Conservation (phyloP, 2,888 invertebrate species). For the Zelleria hepariella region DNA sequence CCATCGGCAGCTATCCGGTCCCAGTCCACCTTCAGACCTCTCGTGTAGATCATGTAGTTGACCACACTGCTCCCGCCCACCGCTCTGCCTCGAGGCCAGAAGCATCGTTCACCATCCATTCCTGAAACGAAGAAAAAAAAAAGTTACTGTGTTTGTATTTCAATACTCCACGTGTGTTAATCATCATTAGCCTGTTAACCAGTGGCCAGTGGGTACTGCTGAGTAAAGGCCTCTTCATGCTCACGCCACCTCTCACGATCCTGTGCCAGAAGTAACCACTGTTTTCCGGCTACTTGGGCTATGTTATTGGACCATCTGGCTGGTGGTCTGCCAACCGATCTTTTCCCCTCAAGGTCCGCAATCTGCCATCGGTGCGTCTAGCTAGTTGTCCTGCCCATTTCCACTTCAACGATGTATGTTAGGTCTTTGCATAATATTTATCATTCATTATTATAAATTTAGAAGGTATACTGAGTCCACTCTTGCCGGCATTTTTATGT, state of each 20-base stretch:
- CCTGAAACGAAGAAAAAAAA: constrained; percentile 27
- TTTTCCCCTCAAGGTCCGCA: background rate
- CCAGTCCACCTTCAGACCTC: constrained; percentile 77
- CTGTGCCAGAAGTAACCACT: background rate
- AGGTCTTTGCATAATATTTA: too few relatives aligned
- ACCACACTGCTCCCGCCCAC: constrained; percentile 66
- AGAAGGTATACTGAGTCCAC: too few relatives aligned
- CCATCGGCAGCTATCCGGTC: constrained; percentile 76
- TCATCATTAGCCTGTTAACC: background rate
- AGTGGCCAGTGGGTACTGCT: background rate
- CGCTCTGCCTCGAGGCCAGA: constrained; percentile 65
- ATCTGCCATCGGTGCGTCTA: background rate
- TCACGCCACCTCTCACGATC: background rate
- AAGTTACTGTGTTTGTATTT: background rate
- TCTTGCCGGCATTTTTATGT: too few relatives aligned
- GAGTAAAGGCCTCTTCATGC: background rate
- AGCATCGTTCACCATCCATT: constrained; percentile 47
- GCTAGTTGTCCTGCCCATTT: too few relatives aligned
- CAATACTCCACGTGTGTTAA: background rate
- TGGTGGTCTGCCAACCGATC: background rate
- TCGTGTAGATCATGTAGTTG: constrained; percentile 76
- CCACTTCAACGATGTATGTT: too few relatives aligned
- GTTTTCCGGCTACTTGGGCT: too few relatives aligned
- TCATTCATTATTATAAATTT: too few relatives aligned
- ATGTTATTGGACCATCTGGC: background rate